Evolutionary conservation across 2,797 vertebrate genomes (phyloP), one percentile per base, ranked within the genome.

Genomic region (Lacerta agilis): DNA sequence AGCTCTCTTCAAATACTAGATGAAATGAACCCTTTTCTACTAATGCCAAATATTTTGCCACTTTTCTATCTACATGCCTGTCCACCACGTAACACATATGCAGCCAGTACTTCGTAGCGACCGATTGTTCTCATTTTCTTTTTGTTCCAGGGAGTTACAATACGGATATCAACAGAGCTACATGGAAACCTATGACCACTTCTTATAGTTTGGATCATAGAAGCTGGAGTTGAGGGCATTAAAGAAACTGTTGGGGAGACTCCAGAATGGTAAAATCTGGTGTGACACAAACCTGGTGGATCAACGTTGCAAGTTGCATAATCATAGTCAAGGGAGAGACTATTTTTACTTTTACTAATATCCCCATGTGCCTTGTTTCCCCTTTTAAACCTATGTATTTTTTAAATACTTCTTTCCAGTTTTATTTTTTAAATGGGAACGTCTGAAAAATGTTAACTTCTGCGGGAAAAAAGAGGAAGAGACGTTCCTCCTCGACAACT

Each of bases 141-240:
- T 92, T 45, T 76, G n/a, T 87, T 94, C 67, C 72, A 97, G 97
- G 93, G 87, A 86, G 88, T 96, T 89, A 96, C 94, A 64, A 38
- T 97, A 83, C 96, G 89, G 85, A 96, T 97, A 96, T 96, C 95
- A 86, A 96, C 96, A 95, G 97, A 97, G 95, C 94, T 97, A 88
- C 90, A 73, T 58, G 95, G 95, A 93, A 96, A 96, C 15, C 79
- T 94, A 87, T 96, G 95, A 95, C 91, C 92, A 27, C 86, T 88
- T 93, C 5, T 88, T 87, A 49, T n/a, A 43, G 55, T 92, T 67
- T 61, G 43, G 84, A 85, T 86, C 89, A 83, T 79, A 82, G 79
- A 82, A 66, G 20, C 33, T 80, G 17, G 55, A 3, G 58, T 82
- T 5, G 1, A 86, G 55, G 11, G 29, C 91, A 72, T 0, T 89